Conservation (phyloP, 2,888 invertebrate genomes). For the Ophioninae sp. region DNA sequence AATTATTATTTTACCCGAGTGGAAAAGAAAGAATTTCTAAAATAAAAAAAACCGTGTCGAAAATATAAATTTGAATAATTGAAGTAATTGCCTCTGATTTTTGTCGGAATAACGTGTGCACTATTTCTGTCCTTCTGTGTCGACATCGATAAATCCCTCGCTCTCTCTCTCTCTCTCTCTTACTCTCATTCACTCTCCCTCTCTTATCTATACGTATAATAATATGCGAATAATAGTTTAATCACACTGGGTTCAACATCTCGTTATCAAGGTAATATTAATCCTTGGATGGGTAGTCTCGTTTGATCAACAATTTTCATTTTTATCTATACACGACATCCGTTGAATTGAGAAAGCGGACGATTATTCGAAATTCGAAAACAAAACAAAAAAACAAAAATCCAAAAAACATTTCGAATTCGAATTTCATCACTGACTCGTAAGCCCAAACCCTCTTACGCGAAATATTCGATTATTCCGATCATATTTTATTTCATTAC, state of each 20-base stretch:
- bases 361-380: neutral
- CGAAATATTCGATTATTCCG: conserved; percentile 51
- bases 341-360: neutral
- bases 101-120: neutral
- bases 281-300: conserved; percentile 62
- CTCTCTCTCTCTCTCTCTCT: conserved; percentile 24
- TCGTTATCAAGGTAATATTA: conserved; percentile 65
- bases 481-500: conserved; percentile 55
- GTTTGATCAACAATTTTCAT: conserved; percentile 51
- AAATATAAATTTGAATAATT: conserved; percentile 12
- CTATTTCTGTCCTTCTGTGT: neutral
- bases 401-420: neutral
- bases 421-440: neutral
- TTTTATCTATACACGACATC: conserved; percentile 31
- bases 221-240: conserved; percentile 62
- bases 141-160: conserved; percentile 13
- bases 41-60: conserved; percentile 6
- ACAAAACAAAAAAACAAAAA: neutral
- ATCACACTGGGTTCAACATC: conserved; percentile 69
- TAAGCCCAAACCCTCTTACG: conserved; percentile 28
- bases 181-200: neutral
- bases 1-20: conserved; percentile 27
- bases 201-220: conserved; percentile 55
- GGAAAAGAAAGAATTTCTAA: conserved; percentile 10
- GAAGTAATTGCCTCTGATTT: neutral